Evolutionary conservation across 2,113 vertebrate genomes (phyloP).

Genomic region (Aspiorhynchus laticeps): DNA sequence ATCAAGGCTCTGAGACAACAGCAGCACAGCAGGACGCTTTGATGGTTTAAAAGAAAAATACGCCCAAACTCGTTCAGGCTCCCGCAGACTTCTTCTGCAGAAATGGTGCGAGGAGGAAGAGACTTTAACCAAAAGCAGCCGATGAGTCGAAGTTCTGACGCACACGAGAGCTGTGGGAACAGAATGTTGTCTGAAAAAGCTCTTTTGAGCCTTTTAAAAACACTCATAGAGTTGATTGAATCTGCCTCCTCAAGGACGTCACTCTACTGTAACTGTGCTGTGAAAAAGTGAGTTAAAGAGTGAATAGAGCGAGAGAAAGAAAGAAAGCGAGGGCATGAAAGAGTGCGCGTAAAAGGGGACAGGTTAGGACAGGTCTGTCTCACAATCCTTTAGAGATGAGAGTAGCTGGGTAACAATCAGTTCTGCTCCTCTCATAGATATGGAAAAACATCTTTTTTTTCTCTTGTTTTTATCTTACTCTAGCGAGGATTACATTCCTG

Average conservation of each 20-base stretch:
- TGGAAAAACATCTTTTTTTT: conserved; percentile 2
- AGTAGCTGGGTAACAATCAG: conserved; percentile 36
- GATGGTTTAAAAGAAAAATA: conserved; percentile 1
- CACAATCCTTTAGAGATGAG: conserved; percentile 1
- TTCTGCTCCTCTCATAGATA: conserved; percentile 15
- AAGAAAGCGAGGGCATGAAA: conserved; percentile 45
- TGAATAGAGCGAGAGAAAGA: background rate
- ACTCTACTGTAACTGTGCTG: conserved; percentile 9
- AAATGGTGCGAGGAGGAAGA: background rate
- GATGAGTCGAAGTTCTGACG: conserved; percentile 34
- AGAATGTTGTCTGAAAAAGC: conserved; percentile 39
- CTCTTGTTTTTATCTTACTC: conserved; percentile 40
- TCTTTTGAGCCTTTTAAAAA: conserved; percentile 38
- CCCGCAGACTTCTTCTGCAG: conserved; percentile 22
- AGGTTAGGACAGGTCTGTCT: conserved; percentile 27
- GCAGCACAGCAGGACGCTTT: conserved; percentile 7
- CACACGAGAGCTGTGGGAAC: conserved; percentile 21
- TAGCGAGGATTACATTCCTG: conserved; percentile 77
- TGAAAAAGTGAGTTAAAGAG: conserved; percentile 11
- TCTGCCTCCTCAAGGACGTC: conserved; percentile 14
- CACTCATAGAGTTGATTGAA: conserved; percentile 13
- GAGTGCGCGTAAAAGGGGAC: conserved; percentile 7
- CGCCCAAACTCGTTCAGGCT: background rate
- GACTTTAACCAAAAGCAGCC: background rate
- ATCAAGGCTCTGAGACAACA: background rate